Evolutionary conservation across 2,113 vertebrate genomes (phyloP).

Genomic region (Ciconia boyciana): DNA sequence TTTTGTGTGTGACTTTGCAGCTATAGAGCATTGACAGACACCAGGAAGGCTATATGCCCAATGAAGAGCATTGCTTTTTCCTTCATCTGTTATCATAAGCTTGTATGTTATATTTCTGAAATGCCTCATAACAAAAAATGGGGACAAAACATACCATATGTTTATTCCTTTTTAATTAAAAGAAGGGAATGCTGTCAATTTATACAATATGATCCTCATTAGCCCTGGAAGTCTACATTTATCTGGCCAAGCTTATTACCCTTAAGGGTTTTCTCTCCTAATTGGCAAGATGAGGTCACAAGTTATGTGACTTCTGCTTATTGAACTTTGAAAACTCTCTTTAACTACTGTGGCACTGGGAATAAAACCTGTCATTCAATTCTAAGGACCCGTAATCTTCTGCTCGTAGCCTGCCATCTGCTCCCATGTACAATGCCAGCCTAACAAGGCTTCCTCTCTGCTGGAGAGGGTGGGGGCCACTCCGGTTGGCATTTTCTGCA

Average conservation of each 20-base stretch:
- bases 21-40: not conserved
- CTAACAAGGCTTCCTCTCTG: rapidly evolving
- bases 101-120: not conserved
- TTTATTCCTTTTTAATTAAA: conserved; percentile 39
- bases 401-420: not conserved
- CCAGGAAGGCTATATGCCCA: not conserved
- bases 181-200: not conserved
- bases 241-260: not conserved
- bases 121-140: not conserved
- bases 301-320: conserved; percentile 12
- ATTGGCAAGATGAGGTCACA: conserved; percentile 35
- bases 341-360: not conserved
- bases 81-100: not conserved
- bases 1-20: not conserved
- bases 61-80: not conserved
- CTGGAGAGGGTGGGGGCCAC: not conserved
- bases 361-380: conserved; percentile 20
- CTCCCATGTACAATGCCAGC: not conserved
- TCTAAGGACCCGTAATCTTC: not conserved
- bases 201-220: conserved; percentile 25
- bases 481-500: not conserved
- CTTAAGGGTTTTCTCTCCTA: conserved; percentile 29
- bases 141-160: not conserved
- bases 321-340: conserved; percentile 11
- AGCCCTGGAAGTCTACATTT: conserved; percentile 8